Evolutionary conservation across 1,140 invertebrate genomes (phyloP).

Genomic region (Temnothorax nylanderi): DNA sequence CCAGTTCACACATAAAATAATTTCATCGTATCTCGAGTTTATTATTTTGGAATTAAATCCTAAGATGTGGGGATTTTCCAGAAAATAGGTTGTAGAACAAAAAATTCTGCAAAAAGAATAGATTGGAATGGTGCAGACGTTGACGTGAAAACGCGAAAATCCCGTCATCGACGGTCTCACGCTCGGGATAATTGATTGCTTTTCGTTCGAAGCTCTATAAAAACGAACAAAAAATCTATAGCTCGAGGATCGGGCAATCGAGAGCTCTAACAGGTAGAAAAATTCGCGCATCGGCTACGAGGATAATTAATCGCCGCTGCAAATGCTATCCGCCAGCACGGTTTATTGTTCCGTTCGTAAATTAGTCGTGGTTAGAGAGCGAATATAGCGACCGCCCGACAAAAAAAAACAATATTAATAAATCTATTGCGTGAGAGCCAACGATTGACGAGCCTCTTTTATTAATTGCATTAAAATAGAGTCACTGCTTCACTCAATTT

Average conservation of each 20-base stretch:
- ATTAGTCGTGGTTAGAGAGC: slow-evolving; percentile 42
- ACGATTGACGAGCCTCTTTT: not conserved
- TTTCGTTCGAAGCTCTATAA: slow-evolving; percentile 19
- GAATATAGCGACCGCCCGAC: not conserved
- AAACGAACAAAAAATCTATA: slow-evolving; percentile 16
- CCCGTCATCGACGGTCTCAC: not conserved
- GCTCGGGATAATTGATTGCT: slow-evolving; percentile 40
- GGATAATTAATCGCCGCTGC: slow-evolving; percentile 60
- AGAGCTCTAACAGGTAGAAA: slow-evolving; percentile 17
- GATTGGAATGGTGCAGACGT: slow-evolving; percentile 1
- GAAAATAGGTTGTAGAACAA: not conserved
- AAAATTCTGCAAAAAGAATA: not conserved
- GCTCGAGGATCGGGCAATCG: slow-evolving; percentile 9
- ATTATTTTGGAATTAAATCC: not conserved
- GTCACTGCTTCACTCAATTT: slow-evolving; percentile 7
- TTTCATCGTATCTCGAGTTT: not conserved
- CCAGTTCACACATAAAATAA: not conserved
- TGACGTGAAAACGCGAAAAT: slow-evolving; percentile 34
- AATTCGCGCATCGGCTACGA: not conserved
- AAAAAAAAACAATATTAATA: slow-evolving; percentile 36
- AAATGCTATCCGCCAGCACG: slow-evolving; percentile 37
- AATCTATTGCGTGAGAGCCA: not conserved
- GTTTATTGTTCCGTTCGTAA: slow-evolving; percentile 50
- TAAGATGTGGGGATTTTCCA: not conserved
- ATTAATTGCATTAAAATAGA: slow-evolving; percentile 12